A percentile compares a stretch with the other conserved stretches of the same genome.
Evolutionary conservation across 2,113 vertebrate genomes (phyloP).

Genomic region (Spilogale gracilis): DNA sequence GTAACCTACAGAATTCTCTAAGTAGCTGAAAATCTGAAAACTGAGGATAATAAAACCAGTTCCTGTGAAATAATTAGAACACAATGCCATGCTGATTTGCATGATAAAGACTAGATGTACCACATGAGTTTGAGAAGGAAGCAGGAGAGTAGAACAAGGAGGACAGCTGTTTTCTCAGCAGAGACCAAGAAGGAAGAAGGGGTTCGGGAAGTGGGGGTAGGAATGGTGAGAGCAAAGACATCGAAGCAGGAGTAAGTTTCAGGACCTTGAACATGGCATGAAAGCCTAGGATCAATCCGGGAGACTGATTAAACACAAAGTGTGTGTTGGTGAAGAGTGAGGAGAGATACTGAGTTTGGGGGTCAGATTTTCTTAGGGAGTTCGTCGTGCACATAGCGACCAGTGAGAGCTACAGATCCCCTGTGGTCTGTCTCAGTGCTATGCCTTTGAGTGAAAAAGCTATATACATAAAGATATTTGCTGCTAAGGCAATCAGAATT

Average conservation of each 20-base stretch:
- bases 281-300: background rate
- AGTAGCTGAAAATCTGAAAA: background rate
- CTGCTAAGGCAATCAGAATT: background rate
- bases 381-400: rapidly evolving
- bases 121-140: background rate
- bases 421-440: background rate
- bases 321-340: background rate
- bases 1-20: background rate
- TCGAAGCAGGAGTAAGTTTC: background rate
- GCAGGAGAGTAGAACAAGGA: background rate
- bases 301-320: background rate
- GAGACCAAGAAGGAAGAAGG: rapidly evolving
- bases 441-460: background rate
- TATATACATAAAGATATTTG: background rate
- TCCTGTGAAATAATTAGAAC: background rate
- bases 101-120: background rate
- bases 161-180: background rate
- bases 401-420: background rate
- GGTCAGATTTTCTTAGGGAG: background rate
- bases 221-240: background rate
- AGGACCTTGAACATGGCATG: background rate
- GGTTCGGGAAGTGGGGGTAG: background rate
- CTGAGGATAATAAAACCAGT: background rate
- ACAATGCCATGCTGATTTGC: background rate
- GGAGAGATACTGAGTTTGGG: background rate